Evolutionary conservation across 2,888 invertebrate species (phyloP), one percentile per base, ranked within the genome.

Genomic region (Erannis defoliaria): DNA sequence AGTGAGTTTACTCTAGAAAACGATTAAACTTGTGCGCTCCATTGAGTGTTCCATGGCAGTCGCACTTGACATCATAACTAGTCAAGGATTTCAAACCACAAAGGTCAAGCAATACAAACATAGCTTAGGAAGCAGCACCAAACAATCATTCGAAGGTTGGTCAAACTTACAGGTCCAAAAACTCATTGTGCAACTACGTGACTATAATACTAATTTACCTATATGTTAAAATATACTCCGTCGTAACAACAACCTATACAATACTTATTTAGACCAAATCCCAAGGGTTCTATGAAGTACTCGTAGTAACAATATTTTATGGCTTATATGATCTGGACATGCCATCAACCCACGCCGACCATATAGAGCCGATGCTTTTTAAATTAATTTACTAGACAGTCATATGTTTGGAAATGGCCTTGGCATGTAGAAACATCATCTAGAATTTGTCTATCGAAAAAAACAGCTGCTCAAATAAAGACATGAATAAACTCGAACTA

Each of bases 301-400:
- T n/a, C n/a, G n/a, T n/a, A n/a, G n/a, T 23, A 43, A 10, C 10
- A 18, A 55, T 50, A 45, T 12, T 45, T 19, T 35, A 56, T 46
- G 14, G 33, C 19, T 42, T 43, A 56, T 45, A 45, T 46, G 31
- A 37, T 37, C 46, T 40, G 53, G 42, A 31, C 62, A 62, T 26
- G 62, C 46, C 6, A 51, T 45, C 19, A 56, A 62, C 62, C 56
- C 56, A 62, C 62, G 21, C 42, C 3, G 4, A 35, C 48, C 38
- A 48, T 48, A 51, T 42, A 23, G 10, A 56, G 40, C 9, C 23
- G 5, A 50, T 42, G 18, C 23, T 29, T 53, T 43, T 54, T 14
- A 49, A 43, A 43, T 48, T 55, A 49, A 61, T 55, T 48, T 54
- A 60, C 40, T 40, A 10, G 31, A 10, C 35, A 18, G 23, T 31